A percentile compares a stretch with the other conserved stretches of the same genome.
Conservation (phyloP, 2,888 invertebrate species). For the Sicus ferrugineus region DNA sequence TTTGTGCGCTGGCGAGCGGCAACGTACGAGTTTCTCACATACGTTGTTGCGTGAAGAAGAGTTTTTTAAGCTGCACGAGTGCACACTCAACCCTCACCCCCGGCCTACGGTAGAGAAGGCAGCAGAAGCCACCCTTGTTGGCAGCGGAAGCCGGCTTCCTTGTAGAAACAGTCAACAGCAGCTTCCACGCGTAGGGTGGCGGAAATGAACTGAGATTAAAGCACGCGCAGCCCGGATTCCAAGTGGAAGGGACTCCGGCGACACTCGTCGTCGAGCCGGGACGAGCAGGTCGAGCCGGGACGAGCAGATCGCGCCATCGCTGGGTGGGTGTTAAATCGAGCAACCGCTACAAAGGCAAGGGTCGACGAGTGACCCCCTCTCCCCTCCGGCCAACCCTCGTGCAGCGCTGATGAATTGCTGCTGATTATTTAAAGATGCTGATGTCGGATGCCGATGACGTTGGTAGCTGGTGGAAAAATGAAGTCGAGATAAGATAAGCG, state of each 20-base stretch:
- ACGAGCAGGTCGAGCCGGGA: not conserved
- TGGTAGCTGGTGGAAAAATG: constrained; percentile 33
- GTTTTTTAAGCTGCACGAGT: too few species aligned
- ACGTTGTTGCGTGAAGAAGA: too few species aligned
- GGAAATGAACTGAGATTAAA: constrained; percentile 40
- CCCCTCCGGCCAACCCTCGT: not conserved
- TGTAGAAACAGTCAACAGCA: not conserved
- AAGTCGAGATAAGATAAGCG: constrained; percentile 53
- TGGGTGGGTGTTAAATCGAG: constrained; percentile 34
- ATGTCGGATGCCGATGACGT: constrained; percentile 30
- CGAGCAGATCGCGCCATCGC: not conserved
- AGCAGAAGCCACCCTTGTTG: not conserved
- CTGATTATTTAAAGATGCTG: constrained; percentile 62
- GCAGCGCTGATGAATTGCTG: constrained; percentile 57
- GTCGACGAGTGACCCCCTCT: not conserved
- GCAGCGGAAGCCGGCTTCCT: constrained; percentile 17
- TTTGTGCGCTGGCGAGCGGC: too few species aligned
- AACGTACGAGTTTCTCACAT: not conserved
- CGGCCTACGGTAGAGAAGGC: not conserved
- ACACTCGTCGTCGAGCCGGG: too few species aligned
- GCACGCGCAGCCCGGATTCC: constrained; percentile 17
- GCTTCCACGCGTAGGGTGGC: constrained; percentile 8
- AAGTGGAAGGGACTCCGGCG: not conserved
- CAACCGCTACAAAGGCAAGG: constrained; percentile 34
- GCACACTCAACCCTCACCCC: not conserved